Conservation (phyloP, 2,113 vertebrate species). For the Anas platyrhynchos region DNA sequence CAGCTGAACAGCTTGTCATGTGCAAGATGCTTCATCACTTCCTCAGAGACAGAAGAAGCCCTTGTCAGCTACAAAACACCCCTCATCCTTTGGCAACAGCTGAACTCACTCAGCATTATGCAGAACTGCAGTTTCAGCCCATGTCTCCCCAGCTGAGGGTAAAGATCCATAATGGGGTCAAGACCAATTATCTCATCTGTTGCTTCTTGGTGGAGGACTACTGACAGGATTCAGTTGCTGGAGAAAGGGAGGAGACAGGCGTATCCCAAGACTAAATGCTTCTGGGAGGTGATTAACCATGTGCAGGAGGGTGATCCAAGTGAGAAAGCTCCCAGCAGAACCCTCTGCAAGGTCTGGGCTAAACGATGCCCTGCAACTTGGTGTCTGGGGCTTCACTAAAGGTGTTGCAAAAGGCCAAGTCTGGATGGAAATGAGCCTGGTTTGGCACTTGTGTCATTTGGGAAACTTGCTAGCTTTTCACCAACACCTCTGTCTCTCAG, state of each 20-base stretch:
- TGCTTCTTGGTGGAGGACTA: not conserved
- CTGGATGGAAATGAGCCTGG: not conserved
- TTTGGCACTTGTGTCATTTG: not conserved
- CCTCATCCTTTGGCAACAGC: not conserved
- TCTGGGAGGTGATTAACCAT: not conserved
- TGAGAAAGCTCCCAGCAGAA: not conserved
- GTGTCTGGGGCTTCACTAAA: not conserved
- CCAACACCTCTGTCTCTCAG: not conserved
- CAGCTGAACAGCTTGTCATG: not conserved
- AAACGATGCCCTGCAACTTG: rapidly evolving
- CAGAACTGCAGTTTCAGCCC: not conserved
- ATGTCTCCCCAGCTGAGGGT: not conserved
- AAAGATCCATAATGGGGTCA: not conserved
- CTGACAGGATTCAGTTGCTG: not conserved
- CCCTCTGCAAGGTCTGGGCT: not conserved
- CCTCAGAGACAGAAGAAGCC: not conserved
- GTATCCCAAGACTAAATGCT: not conserved
- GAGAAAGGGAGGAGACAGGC: not conserved
- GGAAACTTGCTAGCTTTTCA: not conserved
- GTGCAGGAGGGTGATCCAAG: not conserved
- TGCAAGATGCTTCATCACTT: not conserved
- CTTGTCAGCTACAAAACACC: not conserved
- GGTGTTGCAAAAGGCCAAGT: rapidly evolving
- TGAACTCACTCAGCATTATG: not conserved
- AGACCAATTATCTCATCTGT: not conserved